Conservation (phyloP, 2,797 vertebrate species). For the Aphelocoma californica region DNA sequence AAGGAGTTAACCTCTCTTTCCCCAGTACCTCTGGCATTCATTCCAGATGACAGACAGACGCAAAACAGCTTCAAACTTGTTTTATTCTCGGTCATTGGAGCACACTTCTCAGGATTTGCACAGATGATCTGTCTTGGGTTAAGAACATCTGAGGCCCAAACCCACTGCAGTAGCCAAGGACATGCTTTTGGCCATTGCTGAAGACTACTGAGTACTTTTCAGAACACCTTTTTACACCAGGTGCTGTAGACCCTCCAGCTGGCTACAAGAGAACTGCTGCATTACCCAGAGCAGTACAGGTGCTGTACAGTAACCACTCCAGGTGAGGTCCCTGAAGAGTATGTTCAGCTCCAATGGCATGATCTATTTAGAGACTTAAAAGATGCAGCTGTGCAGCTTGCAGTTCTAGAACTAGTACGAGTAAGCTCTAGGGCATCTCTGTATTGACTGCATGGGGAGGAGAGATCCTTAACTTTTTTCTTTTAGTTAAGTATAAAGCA, state of each 20-base stretch:
- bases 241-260: not conserved
- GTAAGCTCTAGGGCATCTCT: not conserved
- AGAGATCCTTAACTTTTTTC: not conserved
- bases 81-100: not conserved
- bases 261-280: not conserved
- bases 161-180: not conserved
- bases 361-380: not conserved
- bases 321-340: not conserved
- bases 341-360: not conserved
- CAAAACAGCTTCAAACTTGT: not conserved
- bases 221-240: not conserved
- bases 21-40: not conserved
- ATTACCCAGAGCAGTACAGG: not conserved
- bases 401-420: not conserved
- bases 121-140: not conserved
- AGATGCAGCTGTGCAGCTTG: not conserved
- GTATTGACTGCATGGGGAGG: not conserved
- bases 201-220: not conserved
- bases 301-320: not conserved
- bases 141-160: not conserved
- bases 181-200: not conserved
- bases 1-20: not conserved
- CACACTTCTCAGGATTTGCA: not conserved
- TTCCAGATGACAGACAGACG: not conserved
- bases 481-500: not conserved